These are phyloP conservation scores for Macrosiphum euphorbiae DNA, from an alignment of 2,888 invertebrate genomes.

Conservation along the genomic window DNA sequence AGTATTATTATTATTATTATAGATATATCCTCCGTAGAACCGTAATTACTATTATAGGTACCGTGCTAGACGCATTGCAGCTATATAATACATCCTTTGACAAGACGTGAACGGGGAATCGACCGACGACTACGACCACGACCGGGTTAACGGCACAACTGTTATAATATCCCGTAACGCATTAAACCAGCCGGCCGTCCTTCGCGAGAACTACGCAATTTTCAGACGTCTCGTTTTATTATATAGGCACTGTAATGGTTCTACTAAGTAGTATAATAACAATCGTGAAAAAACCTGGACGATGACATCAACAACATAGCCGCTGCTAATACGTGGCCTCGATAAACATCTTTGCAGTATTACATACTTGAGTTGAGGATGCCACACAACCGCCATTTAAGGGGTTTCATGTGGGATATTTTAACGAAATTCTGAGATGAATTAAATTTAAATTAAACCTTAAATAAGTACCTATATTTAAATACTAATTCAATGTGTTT, in stretches of 20 bases:
- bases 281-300: background rate
- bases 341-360: background rate
- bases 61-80: background rate
- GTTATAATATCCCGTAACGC: slow-evolving; percentile 33
- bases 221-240: slow-evolving; percentile 27
- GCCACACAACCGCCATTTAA: background rate
- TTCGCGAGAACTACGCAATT: slow-evolving; percentile 28
- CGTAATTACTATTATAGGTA: slow-evolving; percentile 12
- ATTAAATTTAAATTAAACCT: background rate
- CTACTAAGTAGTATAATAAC: background rate
- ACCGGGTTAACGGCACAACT: slow-evolving; percentile 62
- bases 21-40: slow-evolving; percentile 17
- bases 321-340: background rate
- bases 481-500: background rate
- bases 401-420: background rate
- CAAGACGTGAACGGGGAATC: background rate
- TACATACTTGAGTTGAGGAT: background rate
- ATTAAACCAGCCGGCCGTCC: slow-evolving; percentile 42
- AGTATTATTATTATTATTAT: background rate
- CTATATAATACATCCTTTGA: slow-evolving; percentile 19
- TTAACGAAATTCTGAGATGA: background rate
- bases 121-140: slow-evolving; percentile 12
- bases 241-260: background rate
- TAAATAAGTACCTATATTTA: background rate
- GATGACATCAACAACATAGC: slow-evolving; percentile 5